Percentiles rank a stretch among this genome's conserved stretches.
These are phyloP conservation scores for Butorides virescens DNA, from an alignment of 2,113 vertebrate genomes.

Conservation along the genomic window DNA sequence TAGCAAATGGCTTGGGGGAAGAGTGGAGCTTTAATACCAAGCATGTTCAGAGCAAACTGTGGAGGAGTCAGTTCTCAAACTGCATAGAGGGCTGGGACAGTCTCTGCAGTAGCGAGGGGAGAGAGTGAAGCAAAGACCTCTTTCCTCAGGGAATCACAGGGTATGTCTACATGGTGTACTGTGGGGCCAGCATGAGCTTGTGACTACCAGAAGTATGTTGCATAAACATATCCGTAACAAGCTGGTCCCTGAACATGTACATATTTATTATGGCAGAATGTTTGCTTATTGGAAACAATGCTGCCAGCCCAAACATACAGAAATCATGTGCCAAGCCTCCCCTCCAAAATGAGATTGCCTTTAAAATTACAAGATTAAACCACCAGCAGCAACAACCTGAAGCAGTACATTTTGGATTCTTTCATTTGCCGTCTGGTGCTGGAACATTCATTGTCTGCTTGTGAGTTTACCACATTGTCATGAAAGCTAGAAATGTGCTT, in stretches of 20 bases:
- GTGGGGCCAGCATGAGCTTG: not conserved
- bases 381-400: fast-evolving
- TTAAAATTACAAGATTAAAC: not conserved
- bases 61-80: not conserved
- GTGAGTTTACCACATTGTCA: not conserved
- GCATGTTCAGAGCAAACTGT: not conserved
- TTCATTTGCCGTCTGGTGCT: not conserved
- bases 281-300: not conserved
- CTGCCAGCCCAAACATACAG: not conserved
- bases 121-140: not conserved
- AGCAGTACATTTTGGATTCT: not conserved
- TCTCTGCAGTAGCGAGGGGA: not conserved
- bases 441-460: not conserved
- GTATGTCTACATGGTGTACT: not conserved
- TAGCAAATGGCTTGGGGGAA: not conserved
- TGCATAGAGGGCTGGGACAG: not conserved
- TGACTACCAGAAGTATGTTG: not conserved
- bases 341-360: not conserved
- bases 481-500: not conserved
- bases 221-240: not conserved
- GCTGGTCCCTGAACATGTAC: not conserved
- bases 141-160: not conserved
- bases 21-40: not conserved
- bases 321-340: not conserved
- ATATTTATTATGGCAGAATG: not conserved